Conservation (phyloP, 37 sponge, comb jelly and placozoan genomes). For the Haliclona indistincta region DNA sequence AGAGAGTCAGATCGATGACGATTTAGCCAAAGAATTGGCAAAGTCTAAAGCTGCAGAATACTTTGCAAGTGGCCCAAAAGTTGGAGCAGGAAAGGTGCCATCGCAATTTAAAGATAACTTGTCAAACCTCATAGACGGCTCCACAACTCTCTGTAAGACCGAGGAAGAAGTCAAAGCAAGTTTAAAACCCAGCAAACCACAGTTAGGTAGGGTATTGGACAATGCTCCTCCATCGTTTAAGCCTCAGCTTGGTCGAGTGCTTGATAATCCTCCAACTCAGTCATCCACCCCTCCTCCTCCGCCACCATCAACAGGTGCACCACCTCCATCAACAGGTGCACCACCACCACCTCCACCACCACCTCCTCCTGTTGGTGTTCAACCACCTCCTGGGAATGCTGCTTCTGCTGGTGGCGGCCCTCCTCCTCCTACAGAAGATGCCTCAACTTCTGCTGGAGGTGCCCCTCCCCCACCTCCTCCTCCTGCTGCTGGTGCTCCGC, state of each 20-base stretch:
- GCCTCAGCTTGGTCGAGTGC: conserved; percentile 6
- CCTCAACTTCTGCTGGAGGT: conserved; percentile 9
- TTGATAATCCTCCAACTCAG: background rate
- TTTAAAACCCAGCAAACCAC: conserved; percentile 7
- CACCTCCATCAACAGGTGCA: background rate
- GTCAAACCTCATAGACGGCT: conserved; percentile 30
- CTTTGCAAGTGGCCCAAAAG: conserved; percentile 31
- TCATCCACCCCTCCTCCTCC: conserved; percentile 1
- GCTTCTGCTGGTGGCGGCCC: conserved; percentile 19
- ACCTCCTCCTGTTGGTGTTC: background rate
- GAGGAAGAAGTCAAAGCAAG: conserved; percentile 59
- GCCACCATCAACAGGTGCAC: background rate
- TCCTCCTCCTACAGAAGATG: conserved; percentile 42
- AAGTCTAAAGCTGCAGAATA: conserved; percentile 44
- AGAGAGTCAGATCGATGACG: background rate
- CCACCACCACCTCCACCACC: background rate
- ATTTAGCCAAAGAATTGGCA: conserved; percentile 28
- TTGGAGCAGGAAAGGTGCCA: conserved; percentile 9
- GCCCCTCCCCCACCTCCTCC: conserved; percentile 39
- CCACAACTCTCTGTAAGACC: conserved; percentile 47
- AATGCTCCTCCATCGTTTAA: background rate
- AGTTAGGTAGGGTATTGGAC: conserved; percentile 63
- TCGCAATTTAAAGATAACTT: conserved; percentile 49
- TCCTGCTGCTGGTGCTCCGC: conserved; percentile 32
- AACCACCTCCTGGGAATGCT: conserved; percentile 29